Conservation (phyloP, 64 coral and sea anemone genomes). For the Platygyra sinensis region DNA sequence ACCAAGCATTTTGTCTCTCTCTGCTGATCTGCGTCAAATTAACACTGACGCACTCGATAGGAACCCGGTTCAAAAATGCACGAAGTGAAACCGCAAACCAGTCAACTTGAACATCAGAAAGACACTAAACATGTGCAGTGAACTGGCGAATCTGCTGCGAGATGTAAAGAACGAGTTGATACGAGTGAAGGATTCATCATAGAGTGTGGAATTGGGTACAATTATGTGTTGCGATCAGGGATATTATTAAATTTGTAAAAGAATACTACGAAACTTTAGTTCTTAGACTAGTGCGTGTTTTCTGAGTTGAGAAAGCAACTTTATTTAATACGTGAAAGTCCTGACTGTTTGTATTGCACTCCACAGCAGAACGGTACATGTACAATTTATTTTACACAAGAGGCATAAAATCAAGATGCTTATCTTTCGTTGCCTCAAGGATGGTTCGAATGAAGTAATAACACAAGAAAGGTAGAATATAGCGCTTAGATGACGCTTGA, state of each 20-base stretch:
- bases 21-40: constrained; percentile 33
- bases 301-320: too few relatives aligned
- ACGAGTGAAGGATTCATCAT: too few relatives aligned
- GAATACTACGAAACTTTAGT: too few relatives aligned
- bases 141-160: too few relatives aligned
- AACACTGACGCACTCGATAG: neutral
- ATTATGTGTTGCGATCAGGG: too few relatives aligned
- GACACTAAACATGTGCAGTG: neutral
- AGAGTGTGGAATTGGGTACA: too few relatives aligned
- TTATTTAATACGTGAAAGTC: too few relatives aligned
- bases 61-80: neutral
- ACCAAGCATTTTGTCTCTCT: constrained; percentile 24
- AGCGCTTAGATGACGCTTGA: neutral
- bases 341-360: too few relatives aligned
- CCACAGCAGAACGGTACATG: neutral
- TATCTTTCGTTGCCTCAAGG: neutral
- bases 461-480: neutral
- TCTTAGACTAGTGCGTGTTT: too few relatives aligned
- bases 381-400: neutral
- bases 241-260: too few relatives aligned
- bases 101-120: neutral
- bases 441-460: neutral
- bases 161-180: too few relatives aligned
- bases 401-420: neutral
- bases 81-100: constrained; percentile 12